phyloP scores from a whole-genome alignment of 2,797 vertebrate species.

The Squalus acanthias region DNA sequence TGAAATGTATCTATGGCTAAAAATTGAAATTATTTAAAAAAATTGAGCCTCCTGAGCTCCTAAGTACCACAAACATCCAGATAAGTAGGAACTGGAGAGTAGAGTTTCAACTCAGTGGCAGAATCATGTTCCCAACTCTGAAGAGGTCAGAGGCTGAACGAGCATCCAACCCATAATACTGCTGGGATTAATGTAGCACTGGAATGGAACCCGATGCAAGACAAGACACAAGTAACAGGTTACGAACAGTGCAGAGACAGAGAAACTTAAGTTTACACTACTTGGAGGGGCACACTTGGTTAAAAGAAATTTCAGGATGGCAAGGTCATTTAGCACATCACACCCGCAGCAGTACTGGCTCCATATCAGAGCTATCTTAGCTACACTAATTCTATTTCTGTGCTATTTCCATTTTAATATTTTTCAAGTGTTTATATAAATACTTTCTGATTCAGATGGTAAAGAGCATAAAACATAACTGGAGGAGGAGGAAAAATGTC shows the following conservation, averaged over 20 bases:
- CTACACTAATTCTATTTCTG: neutral
- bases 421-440: neutral
- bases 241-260: constrained; percentile 14
- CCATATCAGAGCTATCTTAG: neutral
- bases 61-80: neutral
- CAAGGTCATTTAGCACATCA: neutral
- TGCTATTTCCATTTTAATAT: neutral
- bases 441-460: neutral
- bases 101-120: neutral
- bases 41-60: neutral
- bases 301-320: neutral
- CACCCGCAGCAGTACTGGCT: neutral
- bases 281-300: neutral
- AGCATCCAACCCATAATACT: neutral
- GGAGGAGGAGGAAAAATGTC: neutral
- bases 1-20: neutral
- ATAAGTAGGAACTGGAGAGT: neutral
- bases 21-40: neutral
- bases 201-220: constrained; percentile 32
- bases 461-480: neutral
- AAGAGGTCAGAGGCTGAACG: neutral
- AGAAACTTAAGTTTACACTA: neutral
- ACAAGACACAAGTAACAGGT: neutral
- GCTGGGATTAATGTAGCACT: constrained; percentile 38
- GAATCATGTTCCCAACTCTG: constrained; percentile 21